Evolutionary conservation across 92 coral and sea anemone genomes (phyloP).

Genomic region (Metridium senile): DNA sequence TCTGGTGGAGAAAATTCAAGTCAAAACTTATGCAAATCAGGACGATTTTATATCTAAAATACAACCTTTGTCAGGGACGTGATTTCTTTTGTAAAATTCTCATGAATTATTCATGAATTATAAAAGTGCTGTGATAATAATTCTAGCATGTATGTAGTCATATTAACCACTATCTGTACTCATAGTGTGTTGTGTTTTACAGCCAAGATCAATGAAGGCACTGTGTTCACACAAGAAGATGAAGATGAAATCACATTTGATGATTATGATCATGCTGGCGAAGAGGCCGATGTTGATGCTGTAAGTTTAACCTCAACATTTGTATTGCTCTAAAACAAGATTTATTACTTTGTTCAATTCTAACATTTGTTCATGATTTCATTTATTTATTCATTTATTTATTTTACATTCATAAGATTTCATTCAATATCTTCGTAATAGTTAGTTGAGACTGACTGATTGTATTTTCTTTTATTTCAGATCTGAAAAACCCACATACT

Average conservation of each 20-base stretch:
- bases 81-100: no score
- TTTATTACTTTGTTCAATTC: not conserved
- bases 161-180: no score
- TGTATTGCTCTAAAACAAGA: not conserved
- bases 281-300: conserved; percentile 79
- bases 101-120: no score
- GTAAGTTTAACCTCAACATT: conserved; percentile 46
- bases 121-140: no score
- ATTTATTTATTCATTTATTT: not conserved
- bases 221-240: conserved; percentile 54
- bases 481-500: not conserved
- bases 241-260: conserved; percentile 85
- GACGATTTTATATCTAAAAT: no score
- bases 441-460: not conserved
- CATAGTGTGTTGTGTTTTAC: conserved; percentile 12
- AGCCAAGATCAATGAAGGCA: conserved; percentile 87
- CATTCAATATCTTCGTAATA: not conserved
- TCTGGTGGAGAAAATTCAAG: no score
- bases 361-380: not conserved
- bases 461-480: not conserved
- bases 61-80: no score
- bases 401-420: not conserved
- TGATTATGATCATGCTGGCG: conserved; percentile 65
- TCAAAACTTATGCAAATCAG: no score
- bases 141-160: no score